phyloP scores from a whole-genome alignment of 2,797 vertebrate genomes.

The Chrosomus eos region DNA sequence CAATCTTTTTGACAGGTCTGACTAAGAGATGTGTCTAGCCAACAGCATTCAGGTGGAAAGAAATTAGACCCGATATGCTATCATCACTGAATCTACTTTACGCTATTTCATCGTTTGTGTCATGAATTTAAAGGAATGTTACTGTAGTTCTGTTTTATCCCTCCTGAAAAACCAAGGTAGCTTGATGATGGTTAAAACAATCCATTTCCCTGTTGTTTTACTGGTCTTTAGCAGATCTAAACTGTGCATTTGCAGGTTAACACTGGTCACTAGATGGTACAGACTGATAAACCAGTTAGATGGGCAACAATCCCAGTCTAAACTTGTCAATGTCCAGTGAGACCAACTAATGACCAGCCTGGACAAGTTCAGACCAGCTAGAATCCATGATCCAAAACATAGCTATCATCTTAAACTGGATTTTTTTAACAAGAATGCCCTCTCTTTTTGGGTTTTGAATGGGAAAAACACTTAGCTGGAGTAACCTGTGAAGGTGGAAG shows the following conservation, averaged over 20 bases:
- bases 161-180: too few species aligned
- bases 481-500: neutral
- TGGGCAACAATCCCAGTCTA: neutral
- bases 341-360: neutral
- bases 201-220: neutral
- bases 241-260: neutral
- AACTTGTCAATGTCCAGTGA: neutral
- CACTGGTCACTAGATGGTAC: neutral
- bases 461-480: neutral
- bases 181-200: neutral
- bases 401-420: neutral
- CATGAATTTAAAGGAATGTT: constrained; percentile 38
- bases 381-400: neutral
- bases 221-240: neutral
- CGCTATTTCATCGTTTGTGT: constrained; percentile 33
- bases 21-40: constrained; percentile 51
- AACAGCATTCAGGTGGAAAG: constrained; percentile 39
- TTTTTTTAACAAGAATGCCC: neutral
- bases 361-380: neutral
- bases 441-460: neutral
- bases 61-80: constrained; percentile 46
- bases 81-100: constrained; percentile 45
- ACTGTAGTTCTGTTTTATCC: constrained; percentile 38
- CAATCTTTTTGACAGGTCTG: constrained; percentile 63
- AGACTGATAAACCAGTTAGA: neutral